These are phyloP conservation scores for Lobophora halterata DNA, from an alignment of 2,888 invertebrate species.

Conservation along the genomic window DNA sequence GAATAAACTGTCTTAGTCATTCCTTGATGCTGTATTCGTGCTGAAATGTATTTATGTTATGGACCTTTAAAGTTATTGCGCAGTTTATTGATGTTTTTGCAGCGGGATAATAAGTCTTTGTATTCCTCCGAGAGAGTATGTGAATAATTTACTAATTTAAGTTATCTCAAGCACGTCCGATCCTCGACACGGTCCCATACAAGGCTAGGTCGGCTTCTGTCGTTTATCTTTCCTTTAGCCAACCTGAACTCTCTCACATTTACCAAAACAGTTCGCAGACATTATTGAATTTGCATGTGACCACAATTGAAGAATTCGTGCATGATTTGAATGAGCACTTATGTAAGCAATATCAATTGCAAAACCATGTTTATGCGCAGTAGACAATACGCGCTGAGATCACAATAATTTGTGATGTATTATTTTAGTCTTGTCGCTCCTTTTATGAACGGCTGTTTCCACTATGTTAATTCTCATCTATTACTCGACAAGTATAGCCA, in stretches of 20 bases:
- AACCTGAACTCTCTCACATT: constrained; percentile 17
- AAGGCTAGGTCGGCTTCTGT: constrained; percentile 32
- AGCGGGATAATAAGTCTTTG: not conserved
- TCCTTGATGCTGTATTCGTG: no score
- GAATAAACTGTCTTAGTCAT: constrained; percentile 33
- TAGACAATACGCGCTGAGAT: constrained; percentile 39
- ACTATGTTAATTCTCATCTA: constrained; percentile 34
- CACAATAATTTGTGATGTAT: constrained; percentile 37
- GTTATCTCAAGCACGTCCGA: constrained; percentile 36
- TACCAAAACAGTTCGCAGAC: constrained; percentile 17
- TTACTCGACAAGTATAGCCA: constrained; percentile 11
- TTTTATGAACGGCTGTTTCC: constrained; percentile 30
- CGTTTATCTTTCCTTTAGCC: constrained; percentile 36
- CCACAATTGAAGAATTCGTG: constrained; percentile 13
- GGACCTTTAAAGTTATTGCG: constrained; percentile 1
- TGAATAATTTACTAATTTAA: constrained; percentile 27
- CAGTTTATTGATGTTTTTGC: no score
- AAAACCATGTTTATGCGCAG: constrained; percentile 43
- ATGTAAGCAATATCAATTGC: constrained; percentile 17
- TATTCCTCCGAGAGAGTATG: constrained; percentile 23
- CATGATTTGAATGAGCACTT: constrained; percentile 20
- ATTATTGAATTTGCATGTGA: constrained; percentile 21
- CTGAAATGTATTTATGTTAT: no score
- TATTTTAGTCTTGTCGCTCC: constrained; percentile 14
- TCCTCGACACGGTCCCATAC: constrained; percentile 26